Evolutionary conservation across 1,140 invertebrate genomes (phyloP).

Genomic region (Drosophila neocordata): DNA sequence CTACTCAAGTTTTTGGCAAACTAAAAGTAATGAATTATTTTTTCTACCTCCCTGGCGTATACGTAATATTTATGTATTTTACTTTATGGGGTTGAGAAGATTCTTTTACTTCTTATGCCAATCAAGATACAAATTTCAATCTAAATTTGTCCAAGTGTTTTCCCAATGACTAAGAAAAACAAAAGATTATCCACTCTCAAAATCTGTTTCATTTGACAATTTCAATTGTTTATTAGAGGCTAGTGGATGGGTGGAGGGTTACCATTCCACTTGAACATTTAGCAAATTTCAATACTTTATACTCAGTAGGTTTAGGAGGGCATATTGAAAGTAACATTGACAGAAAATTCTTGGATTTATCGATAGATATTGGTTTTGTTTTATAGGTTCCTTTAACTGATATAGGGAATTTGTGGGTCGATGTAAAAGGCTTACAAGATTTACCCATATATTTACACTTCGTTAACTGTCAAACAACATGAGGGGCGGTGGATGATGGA

Average conservation of each 20-base stretch:
- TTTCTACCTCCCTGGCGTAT: too few species aligned
- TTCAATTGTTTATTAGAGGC: constrained; percentile 1
- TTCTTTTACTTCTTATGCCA: not conserved
- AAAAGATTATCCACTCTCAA: constrained; percentile 1
- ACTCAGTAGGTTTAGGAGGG: not conserved
- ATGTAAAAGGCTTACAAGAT: not conserved
- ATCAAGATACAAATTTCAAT: not conserved
- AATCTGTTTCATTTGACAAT: constrained; percentile 1
- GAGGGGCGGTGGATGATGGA: constrained; percentile 1
- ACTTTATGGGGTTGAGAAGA: too few species aligned
- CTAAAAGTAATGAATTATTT: too few species aligned
- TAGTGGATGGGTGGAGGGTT: not conserved
- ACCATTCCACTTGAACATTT: not conserved
- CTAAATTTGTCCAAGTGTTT: not conserved
- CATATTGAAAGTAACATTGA: not conserved
- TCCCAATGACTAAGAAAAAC: not conserved
- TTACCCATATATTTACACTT: constrained; percentile 74
- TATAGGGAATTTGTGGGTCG: not conserved
- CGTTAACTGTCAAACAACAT: constrained; percentile 71
- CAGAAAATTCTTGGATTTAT: too few species aligned
- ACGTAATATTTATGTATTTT: too few species aligned
- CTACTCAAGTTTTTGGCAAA: too few species aligned
- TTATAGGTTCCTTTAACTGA: too few species aligned
- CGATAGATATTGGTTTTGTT: too few species aligned
- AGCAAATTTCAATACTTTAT: not conserved